A percentile compares a stretch with the other conserved stretches of the same genome.
Conservation (phyloP, 1,140 invertebrate genomes). For the Drepana arcuata region DNA sequence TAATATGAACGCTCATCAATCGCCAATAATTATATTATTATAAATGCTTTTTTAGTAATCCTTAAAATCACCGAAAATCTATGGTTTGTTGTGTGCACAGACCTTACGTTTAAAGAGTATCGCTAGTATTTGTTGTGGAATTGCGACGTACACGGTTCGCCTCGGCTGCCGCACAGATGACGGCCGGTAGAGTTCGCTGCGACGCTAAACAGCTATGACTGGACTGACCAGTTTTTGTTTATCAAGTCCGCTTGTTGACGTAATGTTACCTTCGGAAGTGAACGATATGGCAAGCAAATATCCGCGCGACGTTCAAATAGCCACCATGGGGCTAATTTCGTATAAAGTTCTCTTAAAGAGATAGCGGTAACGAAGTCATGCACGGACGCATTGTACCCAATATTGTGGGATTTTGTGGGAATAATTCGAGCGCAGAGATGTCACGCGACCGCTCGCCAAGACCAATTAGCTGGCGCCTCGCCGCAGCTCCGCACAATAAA, state of each 20-base stretch:
- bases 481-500: slow-evolving; percentile 49
- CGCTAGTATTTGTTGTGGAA: slow-evolving; percentile 38
- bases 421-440: slow-evolving; percentile 27
- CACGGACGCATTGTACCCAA: slow-evolving; percentile 32
- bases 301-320: too few species aligned
- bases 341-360: too few species aligned
- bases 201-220: slow-evolving; percentile 37
- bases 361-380: slow-evolving; percentile 38
- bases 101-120: slow-evolving; percentile 25
- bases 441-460: slow-evolving; percentile 55
- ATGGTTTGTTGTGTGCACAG: slow-evolving; percentile 17
- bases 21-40: too few species aligned
- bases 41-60: too few species aligned
- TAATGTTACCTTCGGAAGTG: slow-evolving; percentile 27
- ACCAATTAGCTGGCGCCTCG: slow-evolving; percentile 61
- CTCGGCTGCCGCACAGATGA: slow-evolving; percentile 16
- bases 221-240: slow-evolving; percentile 19
- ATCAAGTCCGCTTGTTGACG: slow-evolving; percentile 6
- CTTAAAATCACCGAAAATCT: too few species aligned
- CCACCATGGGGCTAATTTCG: too few species aligned
- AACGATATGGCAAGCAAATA: slow-evolving; percentile 26
- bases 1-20: too few species aligned
- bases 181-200: slow-evolving; percentile 33
- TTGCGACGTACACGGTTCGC: slow-evolving; percentile 37
- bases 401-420: slow-evolving; percentile 33